Base-by-base conservation (phyloP, 2,797 vertebrate genomes). In the Mycteria americana region DNA sequence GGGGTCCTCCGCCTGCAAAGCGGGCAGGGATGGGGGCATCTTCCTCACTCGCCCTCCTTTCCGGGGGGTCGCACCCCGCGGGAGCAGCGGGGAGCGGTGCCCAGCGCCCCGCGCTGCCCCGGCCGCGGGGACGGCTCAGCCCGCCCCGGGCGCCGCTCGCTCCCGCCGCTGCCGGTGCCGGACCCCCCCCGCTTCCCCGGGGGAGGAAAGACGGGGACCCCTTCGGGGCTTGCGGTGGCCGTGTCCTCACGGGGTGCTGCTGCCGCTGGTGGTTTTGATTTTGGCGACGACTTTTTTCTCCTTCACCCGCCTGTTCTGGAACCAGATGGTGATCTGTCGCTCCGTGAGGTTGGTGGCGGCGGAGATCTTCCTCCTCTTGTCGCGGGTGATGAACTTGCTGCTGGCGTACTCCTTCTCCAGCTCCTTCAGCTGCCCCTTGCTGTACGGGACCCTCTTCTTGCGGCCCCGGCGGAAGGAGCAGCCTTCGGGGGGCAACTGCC, bases 301-400 rank as follows among this genome's bases (percentile, higher is more conserved):
- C 95, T 99, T 99, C 80, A 99, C 99, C 73, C 99, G 96, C 89
- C 99, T 98, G 97, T 99, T 99, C 97, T 99, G 99, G 97, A 99
- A 99, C 99, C 99, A 99, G 96, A 99, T 99, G 95, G 99, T 99
- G 92, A 99, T 99, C 89, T 99, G 99, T 31, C 99, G 98, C 97
- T 99, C 99, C 8, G 98, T 99, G 78, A 99, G 99, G 97, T 98
- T 99, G 97, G 99, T 99, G 95, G 97, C 98, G 43, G 99, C 99
- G 2, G 99, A 99, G 95, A 99, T 99, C 97, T 99, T 99, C 93
- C 99, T 98, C 93, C 99, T 98, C 97, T 99, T 99, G 98, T 99
- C 99, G 98, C 99, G 99, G 98, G 99, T 99, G 98, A 99, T 99
- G 98, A 99, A 99, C 89, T 99, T 99, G 98, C 99, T 99, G 89